phyloP scores from a whole-genome alignment of 2,888 invertebrate species.

The Agrilus biguttatus region DNA sequence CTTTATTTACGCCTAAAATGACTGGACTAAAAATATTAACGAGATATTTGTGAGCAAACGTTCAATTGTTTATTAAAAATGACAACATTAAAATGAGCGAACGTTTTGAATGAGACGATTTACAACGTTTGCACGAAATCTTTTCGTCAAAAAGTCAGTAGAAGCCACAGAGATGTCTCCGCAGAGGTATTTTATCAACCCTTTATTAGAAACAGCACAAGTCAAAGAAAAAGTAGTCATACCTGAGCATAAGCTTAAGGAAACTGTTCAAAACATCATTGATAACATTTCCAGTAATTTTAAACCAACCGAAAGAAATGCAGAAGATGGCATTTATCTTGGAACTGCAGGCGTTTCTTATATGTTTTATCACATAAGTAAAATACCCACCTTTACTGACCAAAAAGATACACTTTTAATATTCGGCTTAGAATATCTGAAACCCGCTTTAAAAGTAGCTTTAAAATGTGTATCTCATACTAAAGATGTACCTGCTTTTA shows the following conservation, averaged over 20 bases:
- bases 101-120: no score
- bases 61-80: no score
- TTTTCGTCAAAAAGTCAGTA: no score
- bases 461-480: slow-evolving; percentile 32
- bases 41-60: no score
- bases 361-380: slow-evolving; percentile 58
- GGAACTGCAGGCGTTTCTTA: slow-evolving; percentile 59
- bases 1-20: no score
- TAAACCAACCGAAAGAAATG: slow-evolving; percentile 22
- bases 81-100: no score
- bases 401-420: slow-evolving; percentile 37
- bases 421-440: slow-evolving; percentile 45
- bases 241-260: background rate
- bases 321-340: slow-evolving; percentile 51
- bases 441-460: slow-evolving; percentile 42
- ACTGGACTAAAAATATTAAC: no score
- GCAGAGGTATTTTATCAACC: no score
- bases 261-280: slow-evolving; percentile 11
- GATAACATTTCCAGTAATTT: slow-evolving; percentile 21
- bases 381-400: slow-evolving; percentile 35
- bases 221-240: no score
- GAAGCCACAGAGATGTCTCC: no score
- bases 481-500: slow-evolving; percentile 51
- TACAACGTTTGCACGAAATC: no score
- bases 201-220: no score